Base-by-base conservation (phyloP, 2,797 vertebrate species). In the Denticeps clupeoides region DNA sequence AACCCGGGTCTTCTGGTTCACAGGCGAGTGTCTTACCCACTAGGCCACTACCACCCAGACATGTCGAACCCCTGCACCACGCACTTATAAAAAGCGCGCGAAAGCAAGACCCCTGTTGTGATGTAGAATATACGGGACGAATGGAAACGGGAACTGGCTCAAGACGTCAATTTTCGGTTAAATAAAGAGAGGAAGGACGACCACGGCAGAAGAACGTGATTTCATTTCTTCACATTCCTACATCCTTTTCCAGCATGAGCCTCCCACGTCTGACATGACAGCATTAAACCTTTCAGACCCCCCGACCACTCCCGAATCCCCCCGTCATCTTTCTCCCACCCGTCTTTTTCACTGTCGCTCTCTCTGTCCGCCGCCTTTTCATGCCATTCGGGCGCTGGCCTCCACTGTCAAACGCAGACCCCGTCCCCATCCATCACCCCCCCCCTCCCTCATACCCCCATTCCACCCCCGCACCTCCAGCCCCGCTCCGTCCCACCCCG, bases 371-470 rank as follows among this genome's bases (percentile, higher is more conserved):
- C 18, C 28, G 42, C 25, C 33, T 53, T 49, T 49, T 18, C 18
- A 53, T 46, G 26, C 33, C 13, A 28, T 56, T 60, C 32, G n/a
- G n/a, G n/a, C 48, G 49, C 26, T 16, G 37, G 19, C 11, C 46
- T 18, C 15, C 47, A 58, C 33, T 22, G 12, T 31, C 25, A 23
- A 31, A 3, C 7, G 13, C 40, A 13, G 2, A 29, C 38, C 43
- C 23, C 18, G 35, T 5, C 41, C 33, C 32, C 7, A 16, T 16
- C 11, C 40, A 23, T n/a, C n/a, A 8, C 43, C 35, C 38, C 29
- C 15, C 13, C 16, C 41, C 18, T 7, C 23, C 9, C 7, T 22
- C 24, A 21, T n/a, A n/a, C 42, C 9, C 19, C n/a, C 9, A 7
- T 10, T 11, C 3, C 19, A 45, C 1, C 3, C 37, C 9, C 1